Percentiles rank a stretch among this genome's conserved stretches.
These are phyloP conservation scores for Drosophila pectinifera DNA, from an alignment of 1,140 invertebrate species.

Conservation along the genomic window DNA sequence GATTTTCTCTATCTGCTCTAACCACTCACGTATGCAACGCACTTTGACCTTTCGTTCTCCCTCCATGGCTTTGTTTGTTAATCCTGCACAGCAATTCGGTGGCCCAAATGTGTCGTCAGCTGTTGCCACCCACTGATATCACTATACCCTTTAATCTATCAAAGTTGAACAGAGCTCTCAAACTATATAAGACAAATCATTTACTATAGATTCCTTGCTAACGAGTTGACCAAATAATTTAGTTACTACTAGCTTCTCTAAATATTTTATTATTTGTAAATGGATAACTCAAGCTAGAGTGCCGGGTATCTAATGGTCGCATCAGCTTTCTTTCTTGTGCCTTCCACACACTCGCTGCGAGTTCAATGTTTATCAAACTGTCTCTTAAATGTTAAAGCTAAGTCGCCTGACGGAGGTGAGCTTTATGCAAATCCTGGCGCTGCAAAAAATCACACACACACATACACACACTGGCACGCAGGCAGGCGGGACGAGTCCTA, in stretches of 20 bases:
- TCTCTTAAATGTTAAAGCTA: constrained; percentile 67
- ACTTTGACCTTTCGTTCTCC: constrained; percentile 58
- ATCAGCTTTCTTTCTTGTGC: too few relatives aligned
- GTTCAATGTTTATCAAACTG: constrained; percentile 71
- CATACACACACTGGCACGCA: constrained; percentile 24
- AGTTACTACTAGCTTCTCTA: too few relatives aligned
- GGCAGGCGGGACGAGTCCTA: constrained; percentile 40
- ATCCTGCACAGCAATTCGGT: constrained; percentile 13
- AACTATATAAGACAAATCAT: neutral
- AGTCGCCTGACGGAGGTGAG: constrained; percentile 61
- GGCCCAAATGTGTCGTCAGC: constrained; percentile 33
- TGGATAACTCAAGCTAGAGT: neutral
- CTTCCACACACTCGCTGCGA: constrained; percentile 1
- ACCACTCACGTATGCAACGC: constrained; percentile 4
- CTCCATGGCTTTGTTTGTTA: neutral
- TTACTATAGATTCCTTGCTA: too few relatives aligned
- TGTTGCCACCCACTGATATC: neutral
- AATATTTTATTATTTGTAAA: neutral
- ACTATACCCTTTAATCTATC: neutral
- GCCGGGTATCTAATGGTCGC: too few relatives aligned
- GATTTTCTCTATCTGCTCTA: neutral
- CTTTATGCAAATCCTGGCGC: constrained; percentile 74
- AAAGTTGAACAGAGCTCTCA: too few relatives aligned
- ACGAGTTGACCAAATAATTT: too few relatives aligned
- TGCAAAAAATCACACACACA: constrained; percentile 51